A percentile compares a stretch with the other conserved stretches of the same genome.
Evolutionary conservation across 2,797 vertebrate species (phyloP).

Genomic region (Sebastes flavidus): DNA sequence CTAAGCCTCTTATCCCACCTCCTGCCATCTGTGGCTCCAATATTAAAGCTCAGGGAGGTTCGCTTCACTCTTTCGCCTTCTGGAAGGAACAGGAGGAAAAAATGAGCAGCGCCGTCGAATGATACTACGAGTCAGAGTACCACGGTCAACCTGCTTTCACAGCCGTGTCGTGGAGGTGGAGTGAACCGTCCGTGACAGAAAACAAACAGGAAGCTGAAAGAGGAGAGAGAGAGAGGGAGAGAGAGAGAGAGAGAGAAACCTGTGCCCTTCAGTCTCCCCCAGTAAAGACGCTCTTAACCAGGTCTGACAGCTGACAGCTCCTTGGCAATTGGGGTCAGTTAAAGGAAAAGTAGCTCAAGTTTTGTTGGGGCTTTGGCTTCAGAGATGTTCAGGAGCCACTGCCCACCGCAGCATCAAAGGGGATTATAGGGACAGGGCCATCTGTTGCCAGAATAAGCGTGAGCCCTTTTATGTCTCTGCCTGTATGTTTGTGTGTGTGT

Average conservation of each 20-base stretch:
- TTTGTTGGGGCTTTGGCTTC: constrained; percentile 82
- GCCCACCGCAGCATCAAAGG: constrained; percentile 86
- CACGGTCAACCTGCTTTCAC: constrained; percentile 48
- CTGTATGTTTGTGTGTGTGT: constrained; percentile 56
- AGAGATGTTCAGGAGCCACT: constrained; percentile 84
- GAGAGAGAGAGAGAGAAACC: constrained; percentile 52
- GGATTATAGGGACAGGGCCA: constrained; percentile 85
- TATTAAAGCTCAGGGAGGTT: constrained; percentile 55
- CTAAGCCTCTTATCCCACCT: constrained; percentile 82
- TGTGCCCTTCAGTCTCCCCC: constrained; percentile 80
- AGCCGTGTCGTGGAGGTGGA: constrained; percentile 56
- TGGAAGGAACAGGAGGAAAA: constrained; percentile 26
- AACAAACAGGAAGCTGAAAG: constrained; percentile 73
- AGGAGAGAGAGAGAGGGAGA: not conserved
- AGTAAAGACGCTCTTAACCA: constrained; percentile 81
- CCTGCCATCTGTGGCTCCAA: constrained; percentile 78
- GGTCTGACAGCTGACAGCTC: constrained; percentile 85
- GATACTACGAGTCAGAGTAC: constrained; percentile 37
- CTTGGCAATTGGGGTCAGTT: constrained; percentile 86
- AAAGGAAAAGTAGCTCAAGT: constrained; percentile 87
- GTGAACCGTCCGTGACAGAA: constrained; percentile 64
- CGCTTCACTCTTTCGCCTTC: constrained; percentile 28
- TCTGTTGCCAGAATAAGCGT: constrained; percentile 83
- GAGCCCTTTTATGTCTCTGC: constrained; percentile 82
- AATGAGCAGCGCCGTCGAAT: constrained; percentile 42